Evolutionary conservation across 2,888 invertebrate genomes (phyloP), one percentile per base, ranked within the genome.

Genomic region (Apotomis turbidana): DNA sequence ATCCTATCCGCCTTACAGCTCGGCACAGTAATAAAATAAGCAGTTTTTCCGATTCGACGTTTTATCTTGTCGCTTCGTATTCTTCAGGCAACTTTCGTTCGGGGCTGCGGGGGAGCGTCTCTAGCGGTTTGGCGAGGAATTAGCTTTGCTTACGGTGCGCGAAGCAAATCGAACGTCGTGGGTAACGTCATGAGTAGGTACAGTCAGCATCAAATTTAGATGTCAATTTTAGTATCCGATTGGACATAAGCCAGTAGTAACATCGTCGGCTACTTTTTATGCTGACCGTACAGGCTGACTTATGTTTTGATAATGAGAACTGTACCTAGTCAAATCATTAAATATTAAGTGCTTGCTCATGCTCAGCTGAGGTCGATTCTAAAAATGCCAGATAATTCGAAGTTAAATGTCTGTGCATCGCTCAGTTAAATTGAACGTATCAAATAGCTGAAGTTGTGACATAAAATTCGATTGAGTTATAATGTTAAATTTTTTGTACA

Each of bases 1-100:
- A 83, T 83, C 81, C 87, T 80, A 85, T 85, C 85, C 87, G 86
- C 84, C 85, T 86, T 84, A 83, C 85, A 86, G 85, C 85, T 86
- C 84, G 77, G 79, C 79, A 80, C 80, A 79, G 85, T 85, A 88
- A 91, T 91, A 90, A 93, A 93, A 91, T 92, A 91, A 92, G 90
- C 91, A 91, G 91, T 92, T 91, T 90, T 90, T 90, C 88, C 88
- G 88, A 90, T 89, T 90, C 86, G 78, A 85, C 86, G 86, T 87
- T 90, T 89, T 90, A 88, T 89, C 87, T 85, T 87, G 88, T 88
- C 89, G 85, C 87, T 89, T 86, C 87, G 88, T 89, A 88, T 90
- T 90, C 87, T 83, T 80, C 75, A 81, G 82, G 82, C 86, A 83
- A 83, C 83, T 81, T 85, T 85, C 84, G 86, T 86, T 86, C 80